These are phyloP conservation scores for Cyprinodon diabolis DNA, from an alignment of 2,797 vertebrate genomes.

Conservation along the genomic window DNA sequence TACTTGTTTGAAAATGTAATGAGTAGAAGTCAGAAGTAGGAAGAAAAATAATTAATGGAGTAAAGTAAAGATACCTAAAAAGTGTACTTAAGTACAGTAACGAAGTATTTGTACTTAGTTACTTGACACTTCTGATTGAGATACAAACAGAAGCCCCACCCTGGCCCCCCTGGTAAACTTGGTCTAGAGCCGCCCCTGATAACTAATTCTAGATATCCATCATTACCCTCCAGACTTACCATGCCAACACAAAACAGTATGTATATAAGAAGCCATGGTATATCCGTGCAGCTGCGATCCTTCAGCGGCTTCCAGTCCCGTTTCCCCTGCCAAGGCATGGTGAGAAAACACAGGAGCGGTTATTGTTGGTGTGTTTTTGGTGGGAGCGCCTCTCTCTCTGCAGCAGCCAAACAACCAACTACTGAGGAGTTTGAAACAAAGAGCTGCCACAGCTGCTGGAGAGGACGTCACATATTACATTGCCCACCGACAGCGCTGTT, in stretches of 20 bases:
- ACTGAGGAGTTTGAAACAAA: constrained; percentile 23
- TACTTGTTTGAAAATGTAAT: too few species aligned
- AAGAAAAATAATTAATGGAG: too few species aligned
- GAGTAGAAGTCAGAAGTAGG: too few species aligned
- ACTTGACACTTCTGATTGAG: too few species aligned
- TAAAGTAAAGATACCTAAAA: too few species aligned
- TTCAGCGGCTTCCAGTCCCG: constrained; percentile 95
- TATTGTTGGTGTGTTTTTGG: background rate
- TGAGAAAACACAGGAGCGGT: constrained; percentile 14
- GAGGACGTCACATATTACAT: constrained; percentile 26
- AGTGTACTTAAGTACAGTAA: too few species aligned
- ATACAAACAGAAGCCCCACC: too few species aligned
- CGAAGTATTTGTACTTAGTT: too few species aligned
- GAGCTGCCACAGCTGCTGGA: constrained; percentile 1
- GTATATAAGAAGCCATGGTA: constrained; percentile 94
- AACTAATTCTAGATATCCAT: too few species aligned
- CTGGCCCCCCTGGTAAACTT: too few species aligned
- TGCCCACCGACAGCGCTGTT: background rate
- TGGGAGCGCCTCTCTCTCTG: background rate
- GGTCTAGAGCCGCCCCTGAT: too few species aligned
- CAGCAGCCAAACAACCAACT: constrained; percentile 8
- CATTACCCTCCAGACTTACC: constrained; percentile 80
- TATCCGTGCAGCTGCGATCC: constrained; percentile 92
- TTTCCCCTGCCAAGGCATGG: constrained; percentile 73
- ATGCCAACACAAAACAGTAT: constrained; percentile 91